phyloP scores from a whole-genome alignment of 2,113 vertebrate species.

The Leptocoma aspasia region DNA sequence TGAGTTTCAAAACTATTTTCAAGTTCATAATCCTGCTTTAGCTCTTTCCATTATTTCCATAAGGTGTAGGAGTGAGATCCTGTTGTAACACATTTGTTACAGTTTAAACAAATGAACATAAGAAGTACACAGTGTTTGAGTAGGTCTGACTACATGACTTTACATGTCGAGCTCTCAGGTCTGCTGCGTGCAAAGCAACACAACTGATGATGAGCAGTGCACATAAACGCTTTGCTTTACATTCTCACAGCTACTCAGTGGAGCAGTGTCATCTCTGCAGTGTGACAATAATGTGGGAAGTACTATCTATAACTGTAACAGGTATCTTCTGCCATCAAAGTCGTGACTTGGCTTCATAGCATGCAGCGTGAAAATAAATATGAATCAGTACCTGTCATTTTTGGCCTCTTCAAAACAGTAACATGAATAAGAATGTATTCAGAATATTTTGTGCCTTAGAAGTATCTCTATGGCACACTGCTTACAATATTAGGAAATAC shows the following conservation, averaged over 20 bases:
- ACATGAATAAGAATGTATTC: background rate
- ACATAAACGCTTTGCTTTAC: background rate
- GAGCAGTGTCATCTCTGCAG: background rate
- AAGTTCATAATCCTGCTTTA: background rate
- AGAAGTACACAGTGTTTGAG: background rate
- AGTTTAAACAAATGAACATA: conserved; percentile 3
- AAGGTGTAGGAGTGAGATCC: conserved; percentile 38
- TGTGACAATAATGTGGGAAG: conserved; percentile 8
- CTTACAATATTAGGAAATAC: background rate
- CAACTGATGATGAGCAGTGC: background rate
- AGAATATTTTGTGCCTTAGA: background rate
- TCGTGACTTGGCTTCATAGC: background rate
- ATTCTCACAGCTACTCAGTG: background rate
- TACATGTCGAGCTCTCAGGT: background rate
- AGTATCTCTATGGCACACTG: background rate
- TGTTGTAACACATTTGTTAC: conserved; percentile 47
- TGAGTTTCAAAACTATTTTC: background rate
- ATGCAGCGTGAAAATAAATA: background rate
- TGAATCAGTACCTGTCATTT: background rate
- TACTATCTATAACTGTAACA: background rate
- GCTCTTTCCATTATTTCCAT: background rate
- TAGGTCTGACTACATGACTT: conserved; percentile 24
- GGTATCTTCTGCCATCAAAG: background rate
- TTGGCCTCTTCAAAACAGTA: background rate
- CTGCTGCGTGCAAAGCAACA: background rate